Percentiles rank a stretch among this genome's conserved stretches.
These are phyloP conservation scores for Mustelus asterias DNA, from an alignment of 2,113 vertebrate genomes.

Conservation along the genomic window DNA sequence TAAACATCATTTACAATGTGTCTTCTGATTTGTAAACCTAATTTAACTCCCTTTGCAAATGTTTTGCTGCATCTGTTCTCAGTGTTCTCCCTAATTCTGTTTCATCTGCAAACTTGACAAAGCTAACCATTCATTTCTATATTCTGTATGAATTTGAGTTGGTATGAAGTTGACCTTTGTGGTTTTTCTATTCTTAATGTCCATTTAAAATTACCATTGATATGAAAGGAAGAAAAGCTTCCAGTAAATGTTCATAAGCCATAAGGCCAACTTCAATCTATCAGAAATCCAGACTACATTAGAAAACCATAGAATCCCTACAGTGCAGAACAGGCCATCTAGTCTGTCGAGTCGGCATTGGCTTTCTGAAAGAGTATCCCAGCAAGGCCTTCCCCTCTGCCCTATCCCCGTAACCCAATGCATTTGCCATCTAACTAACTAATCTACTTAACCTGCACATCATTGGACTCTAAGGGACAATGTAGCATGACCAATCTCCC, in stretches of 20 bases:
- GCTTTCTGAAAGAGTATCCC: no score
- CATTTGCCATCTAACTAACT: no score
- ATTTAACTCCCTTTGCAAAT: neutral
- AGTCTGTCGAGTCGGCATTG: no score
- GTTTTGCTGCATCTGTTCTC: neutral
- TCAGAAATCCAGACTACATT: no score
- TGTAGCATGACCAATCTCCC: no score
- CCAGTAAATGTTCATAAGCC: neutral
- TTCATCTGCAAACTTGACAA: neutral
- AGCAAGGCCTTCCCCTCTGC: no score
- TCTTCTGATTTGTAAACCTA: neutral
- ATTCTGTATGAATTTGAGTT: neutral
- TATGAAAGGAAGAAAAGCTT: neutral
- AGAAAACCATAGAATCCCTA: no score
- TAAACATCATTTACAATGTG: neutral
- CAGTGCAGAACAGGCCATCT: no score
- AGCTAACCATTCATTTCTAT: neutral
- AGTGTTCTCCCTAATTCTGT: neutral
- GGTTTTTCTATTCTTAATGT: neutral
- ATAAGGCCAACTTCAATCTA: neutral
- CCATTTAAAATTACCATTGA: neutral
- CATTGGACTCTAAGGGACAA: no score
- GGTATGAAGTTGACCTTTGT: neutral
- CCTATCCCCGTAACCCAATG: no score
- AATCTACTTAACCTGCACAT: no score